phyloP scores from a whole-genome alignment of 1,140 invertebrate genomes.

The Drusus annulatus region DNA sequence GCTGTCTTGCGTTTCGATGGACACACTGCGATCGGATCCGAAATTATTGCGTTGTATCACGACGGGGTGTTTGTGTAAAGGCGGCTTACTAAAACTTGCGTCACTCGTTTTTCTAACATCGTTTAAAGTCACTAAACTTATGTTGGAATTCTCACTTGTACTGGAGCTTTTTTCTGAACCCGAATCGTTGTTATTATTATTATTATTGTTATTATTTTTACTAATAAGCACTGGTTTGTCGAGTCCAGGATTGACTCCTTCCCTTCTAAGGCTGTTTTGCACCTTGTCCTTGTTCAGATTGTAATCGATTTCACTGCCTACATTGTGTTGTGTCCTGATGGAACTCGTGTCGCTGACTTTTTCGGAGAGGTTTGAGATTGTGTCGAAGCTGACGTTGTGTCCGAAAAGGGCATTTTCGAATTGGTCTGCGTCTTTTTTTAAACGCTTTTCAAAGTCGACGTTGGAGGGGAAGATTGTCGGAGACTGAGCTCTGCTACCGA shows the following conservation, averaged over 20 bases:
- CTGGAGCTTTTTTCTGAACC: slow-evolving; percentile 34
- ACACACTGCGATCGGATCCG: slow-evolving; percentile 20
- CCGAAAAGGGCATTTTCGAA: slow-evolving; percentile 49
- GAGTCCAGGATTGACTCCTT: not conserved
- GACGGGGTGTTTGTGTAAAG: not conserved
- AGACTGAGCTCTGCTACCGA: slow-evolving; percentile 27
- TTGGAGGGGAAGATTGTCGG: slow-evolving; percentile 54
- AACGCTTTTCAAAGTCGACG: slow-evolving; percentile 48
- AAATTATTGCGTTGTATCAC: slow-evolving; percentile 21
- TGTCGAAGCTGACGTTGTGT: slow-evolving; percentile 38
- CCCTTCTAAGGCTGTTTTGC: not conserved
- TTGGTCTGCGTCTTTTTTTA: slow-evolving; percentile 30
- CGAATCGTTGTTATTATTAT: slow-evolving; percentile 10
- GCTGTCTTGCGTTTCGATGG: not conserved
- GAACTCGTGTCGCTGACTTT: slow-evolving; percentile 53
- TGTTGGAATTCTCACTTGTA: not conserved
- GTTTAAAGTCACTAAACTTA: slow-evolving; percentile 1
- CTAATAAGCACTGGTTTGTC: too few species aligned
- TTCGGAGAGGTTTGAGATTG: slow-evolving; percentile 48
- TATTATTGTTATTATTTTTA: too few species aligned
- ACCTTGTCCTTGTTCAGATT: not conserved
- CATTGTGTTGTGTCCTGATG: slow-evolving; percentile 25
- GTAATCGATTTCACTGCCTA: not conserved
- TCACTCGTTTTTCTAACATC: slow-evolving; percentile 27
- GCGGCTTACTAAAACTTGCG: not conserved